These are phyloP conservation scores for Lota lota DNA, from an alignment of 2,113 vertebrate species.

Conservation along the genomic window DNA sequence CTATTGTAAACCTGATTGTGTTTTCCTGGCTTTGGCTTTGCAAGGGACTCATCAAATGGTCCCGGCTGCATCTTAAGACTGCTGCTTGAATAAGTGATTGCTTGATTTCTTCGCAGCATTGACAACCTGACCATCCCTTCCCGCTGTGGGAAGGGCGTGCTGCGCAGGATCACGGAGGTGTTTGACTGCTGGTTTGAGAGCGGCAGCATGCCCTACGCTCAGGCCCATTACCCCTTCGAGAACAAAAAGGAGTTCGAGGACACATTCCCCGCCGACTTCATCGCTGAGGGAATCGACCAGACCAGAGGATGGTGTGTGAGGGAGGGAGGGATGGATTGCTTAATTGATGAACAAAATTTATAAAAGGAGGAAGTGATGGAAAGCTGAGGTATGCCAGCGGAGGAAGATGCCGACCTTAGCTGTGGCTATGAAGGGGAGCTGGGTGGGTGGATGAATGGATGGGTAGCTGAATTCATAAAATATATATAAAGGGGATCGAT, in stretches of 20 bases:
- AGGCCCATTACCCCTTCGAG: conserved; percentile 95
- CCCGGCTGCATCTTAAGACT: no score
- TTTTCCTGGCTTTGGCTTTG: no score
- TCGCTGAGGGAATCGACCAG: conserved; percentile 97
- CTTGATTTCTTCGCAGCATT: conserved; percentile 66
- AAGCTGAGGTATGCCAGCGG: no score
- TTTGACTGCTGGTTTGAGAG: conserved; percentile 99
- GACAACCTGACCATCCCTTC: conserved; percentile 86
- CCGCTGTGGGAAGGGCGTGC: conserved; percentile 78
- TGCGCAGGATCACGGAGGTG: conserved; percentile 85
- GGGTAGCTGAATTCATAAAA: no score
- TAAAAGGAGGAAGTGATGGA: not conserved
- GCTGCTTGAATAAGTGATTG: no score
- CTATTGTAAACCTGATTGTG: no score
- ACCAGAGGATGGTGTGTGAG: conserved; percentile 89
- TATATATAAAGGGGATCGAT: no score
- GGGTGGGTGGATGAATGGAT: not conserved
- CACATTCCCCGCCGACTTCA: conserved; percentile 93
- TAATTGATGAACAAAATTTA: not conserved
- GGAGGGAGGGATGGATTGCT: not conserved
- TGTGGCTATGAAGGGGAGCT: no score
- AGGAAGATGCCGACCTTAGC: no score
- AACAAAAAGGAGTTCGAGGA: conserved; percentile 90
- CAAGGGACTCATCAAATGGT: no score
- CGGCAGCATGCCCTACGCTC: conserved; percentile 97